phyloP scores from a whole-genome alignment of 2,888 invertebrate species.

The Epistrophe eligans region DNA sequence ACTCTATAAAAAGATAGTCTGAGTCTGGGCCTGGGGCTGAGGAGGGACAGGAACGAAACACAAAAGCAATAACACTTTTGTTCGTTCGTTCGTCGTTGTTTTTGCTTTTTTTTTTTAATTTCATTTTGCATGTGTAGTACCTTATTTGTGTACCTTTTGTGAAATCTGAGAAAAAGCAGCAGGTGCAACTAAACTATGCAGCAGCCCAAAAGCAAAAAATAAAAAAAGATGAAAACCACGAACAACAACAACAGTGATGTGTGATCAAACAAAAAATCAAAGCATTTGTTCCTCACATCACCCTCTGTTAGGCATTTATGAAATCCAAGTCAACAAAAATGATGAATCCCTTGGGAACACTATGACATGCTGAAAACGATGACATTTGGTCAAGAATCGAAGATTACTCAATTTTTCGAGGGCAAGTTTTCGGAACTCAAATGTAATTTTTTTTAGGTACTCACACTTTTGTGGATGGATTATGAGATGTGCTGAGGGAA shows the following conservation, averaged over 20 bases:
- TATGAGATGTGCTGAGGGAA: slow-evolving; percentile 4
- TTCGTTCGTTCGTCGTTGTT: neutral
- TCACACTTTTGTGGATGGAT: slow-evolving; percentile 35
- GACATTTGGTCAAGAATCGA: slow-evolving; percentile 56
- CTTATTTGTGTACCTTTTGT: slow-evolving; percentile 44
- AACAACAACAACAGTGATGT: slow-evolving; percentile 29
- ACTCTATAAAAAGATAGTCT: slow-evolving; percentile 48
- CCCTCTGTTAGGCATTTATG: neutral
- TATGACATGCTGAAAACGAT: neutral
- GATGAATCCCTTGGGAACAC: slow-evolving; percentile 44
- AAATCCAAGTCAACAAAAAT: slow-evolving; percentile 20
- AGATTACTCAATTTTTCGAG: slow-evolving; percentile 4
- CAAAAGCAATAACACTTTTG: slow-evolving; percentile 53
- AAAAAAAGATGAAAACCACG: slow-evolving; percentile 23
- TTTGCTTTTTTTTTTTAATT: slow-evolving; percentile 12
- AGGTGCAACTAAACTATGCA: slow-evolving; percentile 69
- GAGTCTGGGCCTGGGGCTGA: slow-evolving; percentile 6
- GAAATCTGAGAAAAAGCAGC: slow-evolving; percentile 72
- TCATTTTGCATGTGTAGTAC: slow-evolving; percentile 35
- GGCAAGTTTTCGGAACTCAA: neutral
- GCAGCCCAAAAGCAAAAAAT: slow-evolving; percentile 21
- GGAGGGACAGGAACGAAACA: slow-evolving; percentile 17
- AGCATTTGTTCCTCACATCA: slow-evolving; percentile 25
- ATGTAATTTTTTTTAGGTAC: slow-evolving; percentile 9
- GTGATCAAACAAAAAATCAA: slow-evolving; percentile 57